Evolutionary conservation across 2,888 invertebrate genomes (phyloP).

Genomic region (Laothoe populi): DNA sequence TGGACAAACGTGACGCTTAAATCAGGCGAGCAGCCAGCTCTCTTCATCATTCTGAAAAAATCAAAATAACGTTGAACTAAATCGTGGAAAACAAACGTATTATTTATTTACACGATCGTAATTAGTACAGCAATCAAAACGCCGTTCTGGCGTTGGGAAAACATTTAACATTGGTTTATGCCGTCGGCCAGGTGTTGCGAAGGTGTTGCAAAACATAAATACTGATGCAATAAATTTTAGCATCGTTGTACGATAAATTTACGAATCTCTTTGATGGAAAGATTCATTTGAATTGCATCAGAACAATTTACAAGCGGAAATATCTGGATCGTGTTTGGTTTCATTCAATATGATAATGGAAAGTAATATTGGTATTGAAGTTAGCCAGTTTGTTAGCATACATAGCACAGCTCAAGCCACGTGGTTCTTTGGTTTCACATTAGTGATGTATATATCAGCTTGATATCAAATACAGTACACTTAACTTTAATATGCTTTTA

Average conservation of each 20-base stretch:
- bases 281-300: neutral
- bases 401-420: too few species aligned
- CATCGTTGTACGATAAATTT: conserved; percentile 44
- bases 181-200: conserved; percentile 43
- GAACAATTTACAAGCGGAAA: neutral
- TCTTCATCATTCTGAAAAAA: too few species aligned
- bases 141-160: conserved; percentile 15
- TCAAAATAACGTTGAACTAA: conserved; percentile 2
- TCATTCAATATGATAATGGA: neutral
- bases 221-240: conserved; percentile 46
- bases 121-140: conserved; percentile 26
- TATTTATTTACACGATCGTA: conserved; percentile 26
- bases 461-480: too few species aligned
- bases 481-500: too few species aligned
- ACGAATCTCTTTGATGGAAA: conserved; percentile 12
- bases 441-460: too few species aligned
- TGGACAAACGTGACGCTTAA: too few species aligned
- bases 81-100: conserved; percentile 18
- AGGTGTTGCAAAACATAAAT: conserved; percentile 42
- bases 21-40: too few species aligned
- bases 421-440: too few species aligned
- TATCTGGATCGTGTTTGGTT: neutral
- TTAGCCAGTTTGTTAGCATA: too few species aligned
- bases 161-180: conserved; percentile 26
- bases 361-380: too few species aligned